Base-by-base conservation (phyloP, 2,888 invertebrate species). In the Chrysomela aeneicollis region DNA sequence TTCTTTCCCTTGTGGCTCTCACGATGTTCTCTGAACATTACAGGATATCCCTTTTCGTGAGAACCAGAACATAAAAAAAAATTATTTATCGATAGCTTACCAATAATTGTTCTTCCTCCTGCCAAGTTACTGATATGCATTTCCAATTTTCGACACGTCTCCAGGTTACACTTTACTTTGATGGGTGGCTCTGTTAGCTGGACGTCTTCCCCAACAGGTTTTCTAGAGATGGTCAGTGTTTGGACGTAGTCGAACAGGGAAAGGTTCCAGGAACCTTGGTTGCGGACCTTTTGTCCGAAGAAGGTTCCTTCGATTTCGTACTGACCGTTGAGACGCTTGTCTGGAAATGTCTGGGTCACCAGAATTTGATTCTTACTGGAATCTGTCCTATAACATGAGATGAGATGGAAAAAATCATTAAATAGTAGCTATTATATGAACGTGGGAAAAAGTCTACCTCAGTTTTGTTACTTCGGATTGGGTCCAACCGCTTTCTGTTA, bases 321-420 rank as follows among this genome's bases (percentile, higher is more conserved):
- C 60, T 82, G 85, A 0, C 94, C 94, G 61, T 87, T 84, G 1
- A 94, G 82, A 76, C 86, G 87, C 76, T 94, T 94, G 74, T 92
- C 92, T 0, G 93, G 93, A 79, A 94, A 94, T 79, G 90, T 91
- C 81, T 94, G 94, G 0, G 92, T 89, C 76, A 92, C 92, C 63
- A 91, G 86, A 2, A 94, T 87, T 49, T 86, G 84, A 65, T 88
- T 83, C 72, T 88, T 87, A 10, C 86, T 85, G 80, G 86, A 85
- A 77, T 92, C 89, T 10, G 88, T 89, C 78, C 91, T 91, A 82
- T 60, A 84, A 76, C 21, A 54, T 35, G 10, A n/a, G n/a, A n/a
- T n/a, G n/a, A n/a, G n/a, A n/a, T n/a, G n/a, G n/a, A n/a, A n/a
- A n/a, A n/a, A n/a, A n/a, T n/a, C n/a, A n/a, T n/a, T n/a, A n/a